These are phyloP conservation scores for Helicoverpa zea DNA, from an alignment of 1,140 invertebrate species.

Conservation along the genomic window DNA sequence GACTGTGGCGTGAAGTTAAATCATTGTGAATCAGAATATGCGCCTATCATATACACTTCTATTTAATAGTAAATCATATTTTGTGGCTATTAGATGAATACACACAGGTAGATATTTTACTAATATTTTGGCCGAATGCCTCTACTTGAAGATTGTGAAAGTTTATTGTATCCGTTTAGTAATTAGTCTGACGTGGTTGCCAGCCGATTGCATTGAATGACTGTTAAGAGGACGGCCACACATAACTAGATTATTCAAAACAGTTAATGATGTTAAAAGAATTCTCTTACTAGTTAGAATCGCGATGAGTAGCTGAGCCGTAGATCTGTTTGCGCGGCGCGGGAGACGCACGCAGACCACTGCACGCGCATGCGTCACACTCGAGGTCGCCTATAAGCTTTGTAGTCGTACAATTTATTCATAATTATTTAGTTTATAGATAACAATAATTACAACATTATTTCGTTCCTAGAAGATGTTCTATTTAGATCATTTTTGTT, in stretches of 20 bases:
- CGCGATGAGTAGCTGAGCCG: constrained; percentile 43
- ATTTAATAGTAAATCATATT: constrained; percentile 17
- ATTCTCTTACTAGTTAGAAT: constrained; percentile 46
- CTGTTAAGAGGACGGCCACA: constrained; percentile 20
- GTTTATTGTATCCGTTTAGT: constrained; percentile 5
- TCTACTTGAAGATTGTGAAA: constrained; percentile 16
- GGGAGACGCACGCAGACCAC: background rate
- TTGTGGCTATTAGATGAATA: background rate
- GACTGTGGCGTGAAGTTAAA: constrained; percentile 22
- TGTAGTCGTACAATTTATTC: constrained; percentile 36
- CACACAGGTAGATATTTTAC: constrained; percentile 31
- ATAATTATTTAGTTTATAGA: constrained; percentile 38
- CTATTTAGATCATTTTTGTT: constrained; percentile 47
- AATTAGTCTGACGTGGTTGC: background rate
- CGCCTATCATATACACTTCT: constrained; percentile 12
- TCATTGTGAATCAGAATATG: background rate
- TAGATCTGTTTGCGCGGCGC: constrained; percentile 40
- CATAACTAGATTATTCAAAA: constrained; percentile 27
- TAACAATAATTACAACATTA: background rate
- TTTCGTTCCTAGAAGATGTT: constrained; percentile 37
- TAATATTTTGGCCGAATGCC: constrained; percentile 21
- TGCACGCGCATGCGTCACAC: background rate
- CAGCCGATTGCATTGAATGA: background rate
- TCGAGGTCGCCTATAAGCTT: constrained; percentile 30
- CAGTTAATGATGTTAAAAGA: constrained; percentile 36